Evolutionary conservation across 2,113 vertebrate genomes (phyloP), one percentile per base, ranked within the genome.

Genomic region (Notarius lentiginosus): DNA sequence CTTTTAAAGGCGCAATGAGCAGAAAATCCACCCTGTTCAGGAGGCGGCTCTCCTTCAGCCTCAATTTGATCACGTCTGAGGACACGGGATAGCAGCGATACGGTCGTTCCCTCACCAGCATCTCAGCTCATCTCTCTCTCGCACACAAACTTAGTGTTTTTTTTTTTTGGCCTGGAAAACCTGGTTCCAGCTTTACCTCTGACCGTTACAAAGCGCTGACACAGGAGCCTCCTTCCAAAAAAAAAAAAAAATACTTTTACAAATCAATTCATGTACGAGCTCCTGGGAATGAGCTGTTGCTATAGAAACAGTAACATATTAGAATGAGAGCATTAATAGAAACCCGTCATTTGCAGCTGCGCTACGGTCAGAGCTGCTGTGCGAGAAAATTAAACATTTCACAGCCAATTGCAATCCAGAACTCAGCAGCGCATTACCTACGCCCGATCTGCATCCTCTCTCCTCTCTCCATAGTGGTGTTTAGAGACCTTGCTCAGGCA

Each of bases 391-490:
- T 58, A 17, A 58, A 58, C 56, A 58, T 5, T 17, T 18, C 2
- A 18, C 56, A 5, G 18, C 56, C 56, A 58, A 63, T 63, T 5
- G 22, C 18, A 22, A 8, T 22, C 20, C 60, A 61, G 60, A 7
- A 63, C 4, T 24, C 61, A 24, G 61, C 22, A 63, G 61, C 10
- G 61, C 61, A n/a, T 24, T 63, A 63, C 24, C 61, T 63, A 24
- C 5, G 10, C 22, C 22, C 2, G 60, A 61, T 60, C 1, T 18
- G 55, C 12, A 56, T 56, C 15, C 56, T 58, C 56, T 60, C 56
- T 60, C 60, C 55, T 56, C 55, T 55, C 53, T 14, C 53, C 11
- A 11, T 80, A 88, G 4, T 92, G 87, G 91, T 24, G 47, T 51
- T 14, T 24, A 12, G 10, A 51, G 73, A 51, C 10, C 8, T 22